Percentiles rank a stretch among this genome's conserved stretches.
phyloP scores from a whole-genome alignment of 2,797 vertebrate species.

The Ctenopoma kingsleyae region DNA sequence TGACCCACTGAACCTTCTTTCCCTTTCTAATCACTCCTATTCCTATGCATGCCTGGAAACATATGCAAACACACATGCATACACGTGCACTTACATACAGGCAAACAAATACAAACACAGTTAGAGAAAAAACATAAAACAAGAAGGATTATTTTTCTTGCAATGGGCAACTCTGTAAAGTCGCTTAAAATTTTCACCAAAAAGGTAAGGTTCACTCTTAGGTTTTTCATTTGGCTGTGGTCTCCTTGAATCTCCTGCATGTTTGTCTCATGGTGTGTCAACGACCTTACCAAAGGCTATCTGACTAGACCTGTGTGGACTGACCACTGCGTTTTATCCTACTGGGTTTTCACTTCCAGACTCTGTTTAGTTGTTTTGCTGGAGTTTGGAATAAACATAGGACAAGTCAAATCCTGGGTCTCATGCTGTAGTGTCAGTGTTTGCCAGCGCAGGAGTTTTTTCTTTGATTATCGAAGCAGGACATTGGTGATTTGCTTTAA shows the following conservation, averaged over 20 bases:
- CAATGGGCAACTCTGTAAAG: conserved; percentile 99
- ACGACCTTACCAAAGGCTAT: conserved; percentile 39
- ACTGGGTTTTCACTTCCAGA: conserved; percentile 35
- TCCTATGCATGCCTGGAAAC: conserved; percentile 79
- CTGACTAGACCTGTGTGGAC: conserved; percentile 59
- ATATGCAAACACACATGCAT: conserved; percentile 77
- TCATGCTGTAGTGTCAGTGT: background rate
- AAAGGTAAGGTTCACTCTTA: conserved; percentile 90
- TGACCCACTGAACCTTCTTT: conserved; percentile 74
- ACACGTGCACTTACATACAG: conserved; percentile 60
- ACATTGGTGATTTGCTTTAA: conserved; percentile 5
- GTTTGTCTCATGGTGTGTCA: conserved; percentile 55
- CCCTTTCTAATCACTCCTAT: conserved; percentile 61
- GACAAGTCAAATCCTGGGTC: background rate
- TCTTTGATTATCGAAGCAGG: background rate
- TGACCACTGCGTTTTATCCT: conserved; percentile 39
- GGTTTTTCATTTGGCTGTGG: conserved; percentile 49
- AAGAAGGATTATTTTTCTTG: conserved; percentile 60
- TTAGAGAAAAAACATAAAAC: conserved; percentile 75
- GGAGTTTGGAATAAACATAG: background rate
- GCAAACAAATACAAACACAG: conserved; percentile 56
- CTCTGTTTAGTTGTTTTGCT: conserved; percentile 12
- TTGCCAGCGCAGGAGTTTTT: background rate
- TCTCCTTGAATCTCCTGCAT: conserved; percentile 57
- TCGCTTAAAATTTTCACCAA: conserved; percentile 95